Conservation (phyloP, 2,888 invertebrate species). For the Ischnura elegans region DNA sequence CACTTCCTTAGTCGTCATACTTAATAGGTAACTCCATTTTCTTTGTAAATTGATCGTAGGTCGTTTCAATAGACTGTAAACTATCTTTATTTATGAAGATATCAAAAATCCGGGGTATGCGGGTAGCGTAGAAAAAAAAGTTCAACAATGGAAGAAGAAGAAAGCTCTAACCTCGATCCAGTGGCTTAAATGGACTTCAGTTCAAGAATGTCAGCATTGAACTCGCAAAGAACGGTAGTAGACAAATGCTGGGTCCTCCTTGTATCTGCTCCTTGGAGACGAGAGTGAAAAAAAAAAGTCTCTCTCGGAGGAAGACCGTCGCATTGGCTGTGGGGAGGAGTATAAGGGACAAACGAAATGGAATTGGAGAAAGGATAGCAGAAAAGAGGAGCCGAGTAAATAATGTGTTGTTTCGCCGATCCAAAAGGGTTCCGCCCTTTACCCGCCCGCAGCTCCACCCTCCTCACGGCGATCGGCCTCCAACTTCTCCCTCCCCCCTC, state of each 20-base stretch:
- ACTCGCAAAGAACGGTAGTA: too few species aligned
- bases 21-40: too few species aligned
- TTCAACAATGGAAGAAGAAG: too few species aligned
- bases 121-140: too few species aligned
- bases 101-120: too few species aligned
- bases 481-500: conserved; percentile 70
- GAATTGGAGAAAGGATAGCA: conserved; percentile 33
- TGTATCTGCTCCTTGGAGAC: not conserved
- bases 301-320: not conserved
- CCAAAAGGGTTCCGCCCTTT: conserved; percentile 46
- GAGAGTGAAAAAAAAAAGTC: not conserved
- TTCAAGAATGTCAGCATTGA: not conserved
- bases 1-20: too few species aligned
- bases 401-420: conserved; percentile 60
- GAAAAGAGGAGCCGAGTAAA: conserved; percentile 28
- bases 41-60: too few species aligned
- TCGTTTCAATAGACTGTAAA: too few species aligned
- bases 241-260: not conserved
- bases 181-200: not conserved
- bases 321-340: not conserved
- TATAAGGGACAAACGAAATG: not conserved
- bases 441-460: conserved; percentile 68
- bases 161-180: too few species aligned
- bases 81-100: too few species aligned
- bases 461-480: conserved; percentile 71